Evolutionary conservation across 1,140 invertebrate genomes (phyloP).

Genomic region (Heterodera carotae): DNA sequence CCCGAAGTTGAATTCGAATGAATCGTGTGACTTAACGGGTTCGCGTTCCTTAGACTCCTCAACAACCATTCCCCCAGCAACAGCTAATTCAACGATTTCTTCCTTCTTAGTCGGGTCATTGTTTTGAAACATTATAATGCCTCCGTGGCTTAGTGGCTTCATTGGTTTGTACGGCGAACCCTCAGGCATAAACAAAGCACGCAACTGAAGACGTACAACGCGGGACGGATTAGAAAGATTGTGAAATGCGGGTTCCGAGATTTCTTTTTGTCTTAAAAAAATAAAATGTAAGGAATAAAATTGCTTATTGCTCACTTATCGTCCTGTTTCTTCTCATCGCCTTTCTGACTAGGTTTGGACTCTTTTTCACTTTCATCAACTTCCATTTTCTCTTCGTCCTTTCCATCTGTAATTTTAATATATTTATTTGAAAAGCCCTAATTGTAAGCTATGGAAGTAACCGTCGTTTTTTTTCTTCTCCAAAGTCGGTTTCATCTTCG

Average conservation of each 20-base stretch:
- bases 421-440: no score
- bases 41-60: conserved; percentile 1
- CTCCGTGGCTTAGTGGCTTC: conserved; percentile 83
- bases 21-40: conserved; percentile 11
- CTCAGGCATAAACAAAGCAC: conserved; percentile 80
- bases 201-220: conserved; percentile 87
- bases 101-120: conserved; percentile 78
- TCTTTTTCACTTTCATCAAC: conserved; percentile 35
- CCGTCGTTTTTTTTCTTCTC: conserved; percentile 58
- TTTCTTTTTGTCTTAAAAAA: conserved; percentile 70
- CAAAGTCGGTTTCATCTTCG: conserved; percentile 73
- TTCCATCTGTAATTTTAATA: conserved; percentile 70
- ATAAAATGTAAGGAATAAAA: conserved; percentile 12
- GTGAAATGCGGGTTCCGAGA: conserved; percentile 80
- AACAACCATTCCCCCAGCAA: conserved; percentile 18
- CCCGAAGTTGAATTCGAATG: conserved; percentile 19
- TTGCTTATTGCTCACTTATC: background rate
- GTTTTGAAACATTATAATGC: conserved; percentile 84
- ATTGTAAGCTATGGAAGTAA: background rate
- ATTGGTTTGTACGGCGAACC: conserved; percentile 79
- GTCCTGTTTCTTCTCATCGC: conserved; percentile 64
- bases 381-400: conserved; percentile 64
- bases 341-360: conserved; percentile 12
- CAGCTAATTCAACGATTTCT: conserved; percentile 86
- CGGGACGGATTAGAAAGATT: conserved; percentile 90